These are phyloP conservation scores for Listronotus oregonensis DNA, from an alignment of 1,140 invertebrate genomes.

Conservation along the genomic window DNA sequence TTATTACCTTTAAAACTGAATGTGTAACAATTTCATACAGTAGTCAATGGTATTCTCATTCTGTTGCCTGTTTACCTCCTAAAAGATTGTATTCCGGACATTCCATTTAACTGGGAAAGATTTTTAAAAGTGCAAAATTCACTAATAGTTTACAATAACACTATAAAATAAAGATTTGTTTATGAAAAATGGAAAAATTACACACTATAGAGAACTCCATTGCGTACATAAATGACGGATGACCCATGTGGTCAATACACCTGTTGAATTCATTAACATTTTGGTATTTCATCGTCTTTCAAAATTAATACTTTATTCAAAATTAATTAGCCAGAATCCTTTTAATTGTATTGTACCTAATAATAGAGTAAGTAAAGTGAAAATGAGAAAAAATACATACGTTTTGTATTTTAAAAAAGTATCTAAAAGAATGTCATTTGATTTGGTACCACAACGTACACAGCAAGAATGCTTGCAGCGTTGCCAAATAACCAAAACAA, in stretches of 20 bases:
- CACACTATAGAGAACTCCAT: conserved; percentile 51
- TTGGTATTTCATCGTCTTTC: neutral
- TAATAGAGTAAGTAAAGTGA: too few relatives aligned
- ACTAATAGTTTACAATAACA: conserved; percentile 10
- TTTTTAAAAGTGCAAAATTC: neutral
- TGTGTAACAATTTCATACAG: conserved; percentile 47
- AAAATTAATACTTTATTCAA: too few relatives aligned
- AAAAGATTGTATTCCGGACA: neutral
- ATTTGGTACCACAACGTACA: too few relatives aligned
- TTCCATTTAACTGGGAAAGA: neutral
- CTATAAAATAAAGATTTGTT: conserved; percentile 30
- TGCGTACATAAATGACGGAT: conserved; percentile 49
- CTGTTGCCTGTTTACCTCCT: neutral
- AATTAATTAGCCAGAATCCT: too few relatives aligned
- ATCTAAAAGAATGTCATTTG: too few relatives aligned
- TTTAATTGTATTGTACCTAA: too few relatives aligned
- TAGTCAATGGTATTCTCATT: conserved; percentile 34
- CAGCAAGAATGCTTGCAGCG: too few relatives aligned
- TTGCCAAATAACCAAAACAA: too few relatives aligned
- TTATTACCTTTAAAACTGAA: conserved; percentile 20
- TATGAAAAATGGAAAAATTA: conserved; percentile 47
- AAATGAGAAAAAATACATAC: too few relatives aligned
- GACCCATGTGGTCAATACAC: conserved; percentile 39
- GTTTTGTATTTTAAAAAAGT: too few relatives aligned
- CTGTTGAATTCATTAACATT: conserved; percentile 38